Evolutionary conservation across 2,888 invertebrate species (phyloP), one percentile per base, ranked within the genome.

Genomic region (Hylaea fasciaria): DNA sequence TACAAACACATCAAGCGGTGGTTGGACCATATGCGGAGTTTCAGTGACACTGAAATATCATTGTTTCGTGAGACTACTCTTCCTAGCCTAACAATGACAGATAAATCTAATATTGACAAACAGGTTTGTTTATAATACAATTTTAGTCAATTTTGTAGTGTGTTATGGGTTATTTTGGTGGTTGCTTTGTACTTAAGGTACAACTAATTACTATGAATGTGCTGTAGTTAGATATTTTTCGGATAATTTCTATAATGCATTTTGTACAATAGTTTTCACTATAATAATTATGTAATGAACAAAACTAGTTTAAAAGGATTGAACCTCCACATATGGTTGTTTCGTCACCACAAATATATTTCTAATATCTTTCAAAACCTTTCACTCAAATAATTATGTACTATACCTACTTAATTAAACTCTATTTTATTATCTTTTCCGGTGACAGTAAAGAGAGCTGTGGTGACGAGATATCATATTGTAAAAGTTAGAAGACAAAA

Each of bases 11-110:
- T 95, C 68, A 88, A 85, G 76, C 91, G 94, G 83, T 95, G 95
- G 95, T 93, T 91, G 83, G 81, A 87, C 81, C 94, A 94, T 85
- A 93, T 95, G 83, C 81, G 88, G 83, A 94, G 94, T 86, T 95
- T 93, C 83, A 89, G 86, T 77, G 82, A 82, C 66, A 79, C 80
- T 62, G 94, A 94, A 78, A 86, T 87, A 76, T 78, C 76, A 65
- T 74, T 80, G 65, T 93, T 94, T 72, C 83, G 84, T 65, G 76
- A 70, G 67, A 76, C 66, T 70, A 62, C 68, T 59, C 78, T 80
- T 66, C 78, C 81, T 64, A 73, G 70, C 60, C 70, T 82, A 66
- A 66, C 68, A 64, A 78, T 70, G 67, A 67, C 72, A 59, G 73
- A 74, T 58, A 76, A 67, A 75, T 79, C 73, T 72, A 79, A 76